Evolutionary conservation across 2,888 invertebrate species (phyloP).

Genomic region (Terebella lapidaria): DNA sequence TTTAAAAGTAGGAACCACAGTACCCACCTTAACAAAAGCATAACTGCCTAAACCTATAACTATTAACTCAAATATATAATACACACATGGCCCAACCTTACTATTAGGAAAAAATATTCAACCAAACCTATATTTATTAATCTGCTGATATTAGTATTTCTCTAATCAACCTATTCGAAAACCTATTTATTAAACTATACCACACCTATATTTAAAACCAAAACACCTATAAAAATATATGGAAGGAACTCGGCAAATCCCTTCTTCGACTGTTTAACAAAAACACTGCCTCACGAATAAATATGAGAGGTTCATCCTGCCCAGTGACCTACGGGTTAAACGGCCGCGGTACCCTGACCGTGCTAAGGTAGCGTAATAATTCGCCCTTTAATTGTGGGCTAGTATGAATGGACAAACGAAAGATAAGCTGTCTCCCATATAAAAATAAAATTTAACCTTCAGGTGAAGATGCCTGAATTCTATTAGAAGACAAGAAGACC

Average conservation of each 20-base stretch:
- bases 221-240: slow-evolving; percentile 9
- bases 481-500: slow-evolving; percentile 28
- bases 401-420: slow-evolving; percentile 27
- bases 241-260: slow-evolving; percentile 39
- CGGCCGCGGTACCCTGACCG: slow-evolving; percentile 38
- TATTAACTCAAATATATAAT: neutral
- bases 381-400: slow-evolving; percentile 30
- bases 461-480: slow-evolving; percentile 26
- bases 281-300: slow-evolving; percentile 34
- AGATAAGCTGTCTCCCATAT: slow-evolving; percentile 20
- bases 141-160: slow-evolving; percentile 25
- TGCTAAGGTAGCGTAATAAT: slow-evolving; percentile 40
- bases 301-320: slow-evolving; percentile 33
- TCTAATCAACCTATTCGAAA: slow-evolving; percentile 10
- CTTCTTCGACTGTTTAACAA: slow-evolving; percentile 40
- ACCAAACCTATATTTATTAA: slow-evolving; percentile 8
- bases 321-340: slow-evolving; percentile 32
- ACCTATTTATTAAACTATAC: neutral
- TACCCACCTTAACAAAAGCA: slow-evolving; percentile 9
- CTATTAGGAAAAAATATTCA: slow-evolving; percentile 1
- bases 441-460: slow-evolving; percentile 20
- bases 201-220: neutral
- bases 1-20: slow-evolving; percentile 17
- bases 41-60: neutral
- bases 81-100: neutral